Evolutionary conservation across 92 coral and sea anemone species (phyloP), one percentile per base, ranked within the genome.

Genomic region (Bergia sp.): DNA sequence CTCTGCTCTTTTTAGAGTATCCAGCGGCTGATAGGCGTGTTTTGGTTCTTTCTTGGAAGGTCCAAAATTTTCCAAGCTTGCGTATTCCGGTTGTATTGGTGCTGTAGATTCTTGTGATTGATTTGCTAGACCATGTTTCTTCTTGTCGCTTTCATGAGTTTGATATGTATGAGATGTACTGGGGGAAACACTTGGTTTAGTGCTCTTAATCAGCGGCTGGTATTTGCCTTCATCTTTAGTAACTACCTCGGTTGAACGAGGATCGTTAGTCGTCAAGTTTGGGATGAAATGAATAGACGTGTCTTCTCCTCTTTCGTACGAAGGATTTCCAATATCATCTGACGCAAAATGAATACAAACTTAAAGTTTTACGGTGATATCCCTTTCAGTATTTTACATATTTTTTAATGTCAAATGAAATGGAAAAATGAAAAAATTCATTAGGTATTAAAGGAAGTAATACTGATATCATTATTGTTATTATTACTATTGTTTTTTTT

Each of bases 241-340:
- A 61, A 3, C 8, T 21, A 18, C 69, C 15, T 77, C 29, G 18
- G 49, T 9, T 45, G 81, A 77, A 45, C 21, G 37, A 5, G 12
- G 81, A 7, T 44, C 81, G 21, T n/a, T 77, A 53, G 37, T 44
- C 15, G 11, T 5, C 69, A 6, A 61, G 37, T 20, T 49, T 3
- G 81, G 64, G 5, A 39, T 77, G 64, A 77, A 20, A 4, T 20
- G 81, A 21, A 45, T 5, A 20, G 81, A 77, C 7, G 58, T 45
- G 81, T 77, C 61, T 45, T 77, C 81, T 77, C 81, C 81, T 77
- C 4, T 77, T 77, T 77, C 61, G 39, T 77, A 77, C 3, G 58
- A 43, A 21, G 81, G 57, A 77, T 44, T 44, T 36, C 55, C 61
- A 6, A 21, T 16, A 44, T 77, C n/a, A 7, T 9, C 81, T 77